Conservation (phyloP, 2,797 vertebrate genomes). For the Dallia pectoralis region DNA sequence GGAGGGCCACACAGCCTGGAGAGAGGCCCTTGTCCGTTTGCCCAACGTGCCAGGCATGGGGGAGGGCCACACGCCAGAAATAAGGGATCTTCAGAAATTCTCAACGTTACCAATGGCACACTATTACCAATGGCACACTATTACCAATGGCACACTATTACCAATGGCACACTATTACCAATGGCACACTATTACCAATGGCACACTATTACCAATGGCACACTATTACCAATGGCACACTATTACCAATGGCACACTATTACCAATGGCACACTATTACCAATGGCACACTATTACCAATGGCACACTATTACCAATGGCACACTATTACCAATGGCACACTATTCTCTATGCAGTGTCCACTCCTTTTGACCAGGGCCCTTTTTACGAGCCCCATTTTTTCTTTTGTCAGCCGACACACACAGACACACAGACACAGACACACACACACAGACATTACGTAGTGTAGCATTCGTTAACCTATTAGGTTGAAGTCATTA, state of each 20-base stretch:
- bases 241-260: not conserved
- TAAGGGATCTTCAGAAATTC: not conserved
- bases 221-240: not conserved
- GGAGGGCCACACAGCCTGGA: conserved; percentile 13
- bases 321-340: not conserved
- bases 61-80: not conserved
- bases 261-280: not conserved
- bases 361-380: not conserved
- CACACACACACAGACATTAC: not conserved
- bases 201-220: not conserved
- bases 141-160: not conserved
- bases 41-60: not conserved
- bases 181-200: not conserved
- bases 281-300: not conserved
- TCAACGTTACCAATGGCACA: not conserved
- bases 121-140: not conserved
- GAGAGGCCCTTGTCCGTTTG: not conserved
- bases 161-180: not conserved
- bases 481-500: conserved; percentile 12
- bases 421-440: not conserved
- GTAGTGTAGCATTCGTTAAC: conserved; percentile 26
- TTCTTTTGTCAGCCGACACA: not conserved
- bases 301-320: not conserved
- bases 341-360: not conserved
- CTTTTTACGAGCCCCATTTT: not conserved